phyloP scores from a whole-genome alignment of 2,113 vertebrate species.

The Lates calcarifer region DNA sequence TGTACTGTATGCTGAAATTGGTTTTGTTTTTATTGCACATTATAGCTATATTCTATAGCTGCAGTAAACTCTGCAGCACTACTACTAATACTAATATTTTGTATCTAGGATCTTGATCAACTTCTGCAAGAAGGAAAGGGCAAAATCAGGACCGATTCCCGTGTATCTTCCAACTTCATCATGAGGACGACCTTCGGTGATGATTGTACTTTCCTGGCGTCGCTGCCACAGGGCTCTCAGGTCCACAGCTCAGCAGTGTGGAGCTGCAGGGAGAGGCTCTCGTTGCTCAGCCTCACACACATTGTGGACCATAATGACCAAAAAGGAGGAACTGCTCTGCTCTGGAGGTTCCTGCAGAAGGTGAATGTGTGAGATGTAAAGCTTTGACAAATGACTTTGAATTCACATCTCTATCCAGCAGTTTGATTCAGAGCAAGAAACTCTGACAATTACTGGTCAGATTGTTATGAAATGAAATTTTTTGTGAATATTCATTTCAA shows the following conservation, averaged over 20 bases:
- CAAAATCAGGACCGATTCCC: constrained; percentile 84
- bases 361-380: constrained; percentile 64
- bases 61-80: background rate
- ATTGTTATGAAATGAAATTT: too few species aligned
- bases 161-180: constrained; percentile 85
- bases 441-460: background rate
- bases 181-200: constrained; percentile 86
- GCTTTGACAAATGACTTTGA: background rate
- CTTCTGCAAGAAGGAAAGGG: constrained; percentile 76
- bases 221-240: constrained; percentile 77
- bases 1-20: too few species aligned
- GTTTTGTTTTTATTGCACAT: background rate
- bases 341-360: constrained; percentile 91
- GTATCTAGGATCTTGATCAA: constrained; percentile 82
- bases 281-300: constrained; percentile 84
- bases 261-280: constrained; percentile 87
- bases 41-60: background rate
- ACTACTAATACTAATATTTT: background rate
- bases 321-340: constrained; percentile 81
- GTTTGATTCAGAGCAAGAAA: background rate
- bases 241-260: constrained; percentile 87
- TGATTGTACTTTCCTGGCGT: constrained; percentile 81
- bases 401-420: background rate
- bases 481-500: background rate
- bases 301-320: constrained; percentile 86